Conservation (phyloP, 2,113 vertebrate genomes). For the Corydoras sp. region DNA sequence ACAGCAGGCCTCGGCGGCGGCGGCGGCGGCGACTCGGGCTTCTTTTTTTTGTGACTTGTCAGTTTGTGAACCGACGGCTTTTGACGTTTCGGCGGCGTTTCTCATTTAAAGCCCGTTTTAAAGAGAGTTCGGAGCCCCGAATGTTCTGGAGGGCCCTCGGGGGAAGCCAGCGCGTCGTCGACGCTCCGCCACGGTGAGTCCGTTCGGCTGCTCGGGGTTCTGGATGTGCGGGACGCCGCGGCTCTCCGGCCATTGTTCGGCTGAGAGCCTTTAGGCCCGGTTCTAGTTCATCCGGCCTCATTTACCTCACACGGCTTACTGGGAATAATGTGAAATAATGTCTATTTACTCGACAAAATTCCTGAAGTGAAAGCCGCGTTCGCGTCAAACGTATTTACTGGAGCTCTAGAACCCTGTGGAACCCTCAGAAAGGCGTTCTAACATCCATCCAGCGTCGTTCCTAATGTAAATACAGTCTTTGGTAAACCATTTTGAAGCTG, state of each 20-base stretch:
- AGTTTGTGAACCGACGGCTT: constrained; percentile 23
- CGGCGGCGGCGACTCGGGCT: background rate
- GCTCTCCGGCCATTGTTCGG: too few relatives aligned
- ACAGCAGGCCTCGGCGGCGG: constrained; percentile 20
- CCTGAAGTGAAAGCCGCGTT: background rate
- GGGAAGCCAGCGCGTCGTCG: background rate
- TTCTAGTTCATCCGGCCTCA: too few relatives aligned
- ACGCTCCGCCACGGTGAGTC: constrained; percentile 27
- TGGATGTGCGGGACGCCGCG: too few relatives aligned
- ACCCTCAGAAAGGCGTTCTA: too few relatives aligned
- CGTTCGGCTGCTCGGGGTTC: background rate
- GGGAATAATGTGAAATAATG: background rate
- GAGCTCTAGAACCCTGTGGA: too few relatives aligned
- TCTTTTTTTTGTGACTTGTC: constrained; percentile 35
- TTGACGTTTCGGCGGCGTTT: constrained; percentile 14
- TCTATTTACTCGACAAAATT: background rate
- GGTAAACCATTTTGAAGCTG: too few relatives aligned
- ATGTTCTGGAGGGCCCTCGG: background rate
- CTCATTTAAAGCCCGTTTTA: constrained; percentile 10
- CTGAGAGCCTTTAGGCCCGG: too few relatives aligned
- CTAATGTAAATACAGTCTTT: too few relatives aligned
- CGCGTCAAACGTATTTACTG: background rate
- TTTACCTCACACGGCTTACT: too few relatives aligned
- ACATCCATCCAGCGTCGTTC: too few relatives aligned
- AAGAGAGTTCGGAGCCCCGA: constrained; percentile 2